These are phyloP conservation scores for Boulengeromyrus knoepffleri DNA, from an alignment of 2,113 vertebrate genomes.

Conservation along the genomic window DNA sequence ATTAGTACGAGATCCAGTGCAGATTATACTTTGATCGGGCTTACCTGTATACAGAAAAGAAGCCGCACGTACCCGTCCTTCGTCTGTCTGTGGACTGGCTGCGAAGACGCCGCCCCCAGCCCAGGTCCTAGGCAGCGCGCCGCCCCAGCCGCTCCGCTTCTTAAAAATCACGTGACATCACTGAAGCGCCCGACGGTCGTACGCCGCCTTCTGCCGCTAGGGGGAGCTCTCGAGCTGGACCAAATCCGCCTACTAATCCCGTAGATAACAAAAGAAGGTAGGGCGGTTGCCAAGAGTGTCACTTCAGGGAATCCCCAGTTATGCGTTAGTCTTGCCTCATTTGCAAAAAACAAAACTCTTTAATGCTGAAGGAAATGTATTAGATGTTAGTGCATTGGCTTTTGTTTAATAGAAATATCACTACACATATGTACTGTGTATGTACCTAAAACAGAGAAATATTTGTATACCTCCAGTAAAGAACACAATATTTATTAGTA, in stretches of 20 bases:
- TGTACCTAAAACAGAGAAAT: background rate
- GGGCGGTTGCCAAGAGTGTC: background rate
- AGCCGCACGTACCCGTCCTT: background rate
- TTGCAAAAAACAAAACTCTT: background rate
- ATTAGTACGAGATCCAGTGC: background rate
- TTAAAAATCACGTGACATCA: constrained; percentile 69
- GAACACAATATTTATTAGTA: background rate
- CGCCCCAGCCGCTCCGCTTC: constrained; percentile 38
- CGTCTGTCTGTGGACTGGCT: background rate
- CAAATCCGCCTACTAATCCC: background rate
- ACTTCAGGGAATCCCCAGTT: background rate
- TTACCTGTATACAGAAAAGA: constrained; percentile 4
- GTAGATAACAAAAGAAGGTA: background rate
- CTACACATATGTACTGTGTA: background rate
- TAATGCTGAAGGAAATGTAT: background rate
- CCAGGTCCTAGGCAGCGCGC: background rate
- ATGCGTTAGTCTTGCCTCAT: background rate
- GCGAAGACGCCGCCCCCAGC: background rate
- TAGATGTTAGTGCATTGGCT: background rate
- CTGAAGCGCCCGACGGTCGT: background rate
- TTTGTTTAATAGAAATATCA: background rate
- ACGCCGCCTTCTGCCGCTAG: background rate
- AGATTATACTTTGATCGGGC: background rate
- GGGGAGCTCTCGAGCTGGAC: constrained; percentile 24
- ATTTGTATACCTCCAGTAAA: background rate